These are phyloP conservation scores for Bettongia penicillata DNA, from an alignment of 2,113 vertebrate species.

Conservation along the genomic window DNA sequence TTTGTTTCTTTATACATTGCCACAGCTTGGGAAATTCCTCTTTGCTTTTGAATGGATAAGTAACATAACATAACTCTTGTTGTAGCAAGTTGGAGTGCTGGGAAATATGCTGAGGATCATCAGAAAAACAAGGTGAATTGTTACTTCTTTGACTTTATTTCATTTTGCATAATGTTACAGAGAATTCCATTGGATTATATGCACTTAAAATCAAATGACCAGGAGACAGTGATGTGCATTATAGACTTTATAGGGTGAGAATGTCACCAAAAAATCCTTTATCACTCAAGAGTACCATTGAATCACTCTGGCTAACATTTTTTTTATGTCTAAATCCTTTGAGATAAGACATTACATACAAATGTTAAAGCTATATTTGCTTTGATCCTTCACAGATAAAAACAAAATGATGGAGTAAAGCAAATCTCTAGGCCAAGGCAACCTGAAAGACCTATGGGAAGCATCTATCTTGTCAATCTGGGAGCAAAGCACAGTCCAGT, in stretches of 20 bases:
- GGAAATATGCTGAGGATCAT: neutral
- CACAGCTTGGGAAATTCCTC: neutral
- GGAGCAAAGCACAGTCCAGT: too few relatives aligned
- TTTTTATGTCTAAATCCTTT: neutral
- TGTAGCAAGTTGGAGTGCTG: neutral
- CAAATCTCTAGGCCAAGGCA: too few relatives aligned
- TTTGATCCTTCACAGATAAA: conserved; percentile 18
- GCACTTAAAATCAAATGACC: neutral
- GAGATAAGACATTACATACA: conserved; percentile 12
- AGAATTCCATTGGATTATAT: neutral
- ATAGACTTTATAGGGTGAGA: neutral
- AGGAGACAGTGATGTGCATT: neutral
- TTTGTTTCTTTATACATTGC: neutral
- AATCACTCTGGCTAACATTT: neutral
- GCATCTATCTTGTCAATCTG: too few relatives aligned
- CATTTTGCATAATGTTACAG: neutral
- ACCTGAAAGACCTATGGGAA: too few relatives aligned
- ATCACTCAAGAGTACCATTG: neutral
- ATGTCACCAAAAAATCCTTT: neutral
- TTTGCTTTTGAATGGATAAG: neutral
- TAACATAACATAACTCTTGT: neutral
- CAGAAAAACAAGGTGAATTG: neutral
- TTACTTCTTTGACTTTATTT: neutral
- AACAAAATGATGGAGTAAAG: too few relatives aligned
- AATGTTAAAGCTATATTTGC: neutral